Base-by-base conservation (phyloP, 2,888 invertebrate species). In the Papilio gigon region DNA sequence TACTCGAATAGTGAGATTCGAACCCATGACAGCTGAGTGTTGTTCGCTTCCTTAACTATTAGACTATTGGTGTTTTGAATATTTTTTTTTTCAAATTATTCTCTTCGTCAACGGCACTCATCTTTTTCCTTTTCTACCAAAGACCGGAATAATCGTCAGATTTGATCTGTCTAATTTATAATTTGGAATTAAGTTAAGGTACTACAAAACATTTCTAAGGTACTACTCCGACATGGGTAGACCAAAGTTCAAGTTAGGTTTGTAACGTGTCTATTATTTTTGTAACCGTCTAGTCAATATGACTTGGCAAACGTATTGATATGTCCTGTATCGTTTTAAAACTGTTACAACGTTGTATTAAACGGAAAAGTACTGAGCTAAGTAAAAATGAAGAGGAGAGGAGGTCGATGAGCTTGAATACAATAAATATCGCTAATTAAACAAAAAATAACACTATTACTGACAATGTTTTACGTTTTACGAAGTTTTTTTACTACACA, bases 321-420 rank as follows among this genome's bases (percentile, higher is more conserved):
- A 30, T 8, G 27, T 53, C n/a, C 53, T 30, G n/a, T 53, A 6
- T 27, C 1, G 14, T 37, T 12, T 12, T 37, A 12, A 37, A 14
- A 27, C 4, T 37, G 14, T 6, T 53, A 17, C 30, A n/a, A 8
- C n/a, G n/a, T 0, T 30, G n/a, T 30, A 50, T 25, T 12, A 30
- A 53, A 53, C 9, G 53, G 53, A 53, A 53, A 53, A 30, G 22
- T 53, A 53, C 53, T 30, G 27, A n/a, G 27, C 27, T 27, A 17
- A 8, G 14, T 1, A n/a, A 4, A 30, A 30, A 14, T 27, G 9
- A 30, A 2, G 17, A 42, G 0, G 40, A 4, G 42, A 20, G 5
- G 6, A n/a, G 0, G 40, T 3, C 42, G 20, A 14, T 25, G 25
- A 9, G 27, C 1, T 53, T 53, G 8, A 27, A n/a, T 9, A n/a